Evolutionary conservation across 2,113 vertebrate genomes (phyloP), one percentile per base, ranked within the genome.

Genomic region (Caracal caracal): DNA sequence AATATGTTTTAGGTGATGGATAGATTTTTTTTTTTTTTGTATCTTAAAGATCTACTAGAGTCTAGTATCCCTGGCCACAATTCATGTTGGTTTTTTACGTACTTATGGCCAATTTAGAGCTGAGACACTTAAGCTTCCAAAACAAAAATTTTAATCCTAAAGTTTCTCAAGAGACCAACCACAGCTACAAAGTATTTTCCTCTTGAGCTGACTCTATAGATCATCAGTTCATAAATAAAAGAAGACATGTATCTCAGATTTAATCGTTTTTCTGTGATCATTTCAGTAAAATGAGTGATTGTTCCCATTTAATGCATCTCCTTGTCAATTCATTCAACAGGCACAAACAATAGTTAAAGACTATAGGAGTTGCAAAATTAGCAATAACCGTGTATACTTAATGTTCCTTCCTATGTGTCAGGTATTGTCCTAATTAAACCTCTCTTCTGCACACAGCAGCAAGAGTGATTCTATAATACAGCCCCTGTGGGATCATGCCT

Each of bases 141-240:
- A 95, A 70, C 59, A 93, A 90, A 94, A 68, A 70, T 93, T 40
- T 70, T 81, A 93, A 68, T 92, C 53, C 35, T 37, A 26, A 92
- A 80, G 40, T 86, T 96, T 75, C 90, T 83, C 20, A 68, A 65
- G 40, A 94, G 40, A 53, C 26, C 70, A 15, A 56, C 16, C 40
- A 82, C 19, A 82, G 61, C 37, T 70, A 51, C 88, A 82, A 47
- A 66, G 66, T 85, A 71, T 47, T 73, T 51, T 56, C 26, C 56
- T 26, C 73, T 80, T 20, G 16, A 70, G 28, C 53, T 49, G 59
- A 33, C 35, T 86, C 11, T 71, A 16, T 16, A 89, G 47, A 93
- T 75, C 35, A 70, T 61, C 43, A 76, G 5, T 71, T 95, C 73
- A 70, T 80, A 78, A 94, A 66, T 61, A 92, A 84, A 65, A 88